Evolutionary conservation across 2,888 invertebrate species (phyloP).

Genomic region (Operophtera brumata): DNA sequence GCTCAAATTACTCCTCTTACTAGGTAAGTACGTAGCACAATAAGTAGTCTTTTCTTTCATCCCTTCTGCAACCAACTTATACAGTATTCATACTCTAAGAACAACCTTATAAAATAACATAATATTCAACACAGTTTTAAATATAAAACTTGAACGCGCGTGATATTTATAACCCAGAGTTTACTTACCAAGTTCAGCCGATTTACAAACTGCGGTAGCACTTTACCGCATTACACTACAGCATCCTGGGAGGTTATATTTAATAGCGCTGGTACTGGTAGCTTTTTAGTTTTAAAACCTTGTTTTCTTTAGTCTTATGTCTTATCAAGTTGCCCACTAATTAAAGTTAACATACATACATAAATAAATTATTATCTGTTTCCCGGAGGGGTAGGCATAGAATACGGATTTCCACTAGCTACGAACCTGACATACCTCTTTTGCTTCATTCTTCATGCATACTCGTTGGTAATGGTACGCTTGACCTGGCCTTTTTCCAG

Average conservation of each 20-base stretch:
- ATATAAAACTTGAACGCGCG: conserved; percentile 29
- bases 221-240: conserved; percentile 40
- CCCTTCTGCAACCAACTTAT: neutral
- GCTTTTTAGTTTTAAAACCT: neutral
- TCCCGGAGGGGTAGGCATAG: no score
- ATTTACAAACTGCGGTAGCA: conserved; percentile 41
- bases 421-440: no score
- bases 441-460: no score
- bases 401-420: no score
- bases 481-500: no score
- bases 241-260: conserved; percentile 28
- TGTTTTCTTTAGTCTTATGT: neutral
- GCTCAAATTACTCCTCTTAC: no score
- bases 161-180: conserved; percentile 41
- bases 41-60: neutral
- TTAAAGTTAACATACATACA: no score
- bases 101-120: no score
- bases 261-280: neutral
- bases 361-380: no score
- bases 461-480: no score
- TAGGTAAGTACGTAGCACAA: no score
- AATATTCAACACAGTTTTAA: conserved; percentile 31
- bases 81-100: conserved; percentile 4
- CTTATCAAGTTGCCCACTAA: neutral
- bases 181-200: conserved; percentile 37